Conservation (phyloP, 2,797 vertebrate genomes). For the Hemibagrus guttatus region DNA sequence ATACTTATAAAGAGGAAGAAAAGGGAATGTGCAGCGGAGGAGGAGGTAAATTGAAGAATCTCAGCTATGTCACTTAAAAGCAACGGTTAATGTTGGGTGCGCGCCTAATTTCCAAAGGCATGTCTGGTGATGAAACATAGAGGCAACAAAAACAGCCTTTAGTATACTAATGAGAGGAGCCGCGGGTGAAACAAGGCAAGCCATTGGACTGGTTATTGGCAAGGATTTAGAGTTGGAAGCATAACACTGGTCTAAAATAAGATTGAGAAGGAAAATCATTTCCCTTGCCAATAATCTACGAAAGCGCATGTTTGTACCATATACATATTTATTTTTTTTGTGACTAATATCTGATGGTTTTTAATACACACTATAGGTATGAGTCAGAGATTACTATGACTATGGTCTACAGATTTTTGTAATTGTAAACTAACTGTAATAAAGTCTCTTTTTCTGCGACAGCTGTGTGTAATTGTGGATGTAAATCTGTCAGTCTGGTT, state of each 20-base stretch:
- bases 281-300: background rate
- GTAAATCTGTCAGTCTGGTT: background rate
- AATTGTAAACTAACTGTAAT: background rate
- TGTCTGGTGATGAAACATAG: constrained; percentile 46
- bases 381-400: background rate
- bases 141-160: constrained; percentile 39
- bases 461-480: background rate
- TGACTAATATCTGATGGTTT: background rate
- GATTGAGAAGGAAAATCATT: background rate
- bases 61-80: constrained; percentile 17
- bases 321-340: background rate
- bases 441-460: background rate
- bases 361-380: background rate
- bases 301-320: background rate
- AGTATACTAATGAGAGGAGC: constrained; percentile 31
- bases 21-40: background rate
- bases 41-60: constrained; percentile 3
- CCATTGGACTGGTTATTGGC: constrained; percentile 20
- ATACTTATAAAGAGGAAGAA: background rate
- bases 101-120: constrained; percentile 38
- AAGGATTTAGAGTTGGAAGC: constrained; percentile 12
- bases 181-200: constrained; percentile 17
- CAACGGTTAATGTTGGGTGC: constrained; percentile 26
- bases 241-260: background rate
- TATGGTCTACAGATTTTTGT: background rate